These are phyloP conservation scores for Aurelia aurita DNA, from an alignment of 30 jellyfish, hydroid and myxozoan species.

Conservation along the genomic window DNA sequence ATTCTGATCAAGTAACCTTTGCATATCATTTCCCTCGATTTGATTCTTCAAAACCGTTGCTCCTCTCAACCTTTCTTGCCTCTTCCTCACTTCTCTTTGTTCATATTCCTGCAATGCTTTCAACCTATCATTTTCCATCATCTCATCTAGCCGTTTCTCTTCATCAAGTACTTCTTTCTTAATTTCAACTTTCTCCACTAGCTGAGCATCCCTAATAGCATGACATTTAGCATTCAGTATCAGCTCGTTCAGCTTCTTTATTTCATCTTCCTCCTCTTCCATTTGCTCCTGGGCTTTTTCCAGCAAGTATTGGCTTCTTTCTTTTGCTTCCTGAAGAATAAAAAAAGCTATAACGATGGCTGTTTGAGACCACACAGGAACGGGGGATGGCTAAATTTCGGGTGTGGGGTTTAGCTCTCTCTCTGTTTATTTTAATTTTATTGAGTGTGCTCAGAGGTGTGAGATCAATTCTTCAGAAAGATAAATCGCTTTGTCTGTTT, in stretches of 20 bases:
- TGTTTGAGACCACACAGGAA: too few species aligned
- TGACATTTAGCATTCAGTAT: slow-evolving; percentile 98
- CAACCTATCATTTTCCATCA: slow-evolving; percentile 98
- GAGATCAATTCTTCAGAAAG: too few species aligned
- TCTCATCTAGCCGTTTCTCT: slow-evolving; percentile 94
- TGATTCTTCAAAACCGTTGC: slow-evolving; percentile 91
- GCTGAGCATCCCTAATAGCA: slow-evolving; percentile 98
- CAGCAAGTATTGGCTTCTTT: slow-evolving; percentile 86
- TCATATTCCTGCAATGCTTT: slow-evolving; percentile 91
- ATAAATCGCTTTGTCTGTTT: too few species aligned
- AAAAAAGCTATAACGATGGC: background rate
- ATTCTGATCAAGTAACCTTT: slow-evolving; percentile 78
- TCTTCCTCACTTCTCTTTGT: slow-evolving; percentile 78
- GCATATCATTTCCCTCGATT: slow-evolving; percentile 86
- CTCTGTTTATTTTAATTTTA: too few species aligned
- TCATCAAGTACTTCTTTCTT: slow-evolving; percentile 94
- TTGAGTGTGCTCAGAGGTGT: too few species aligned
- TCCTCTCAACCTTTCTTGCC: slow-evolving; percentile 87
- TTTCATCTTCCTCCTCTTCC: slow-evolving; percentile 99
- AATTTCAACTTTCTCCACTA: slow-evolving; percentile 93
- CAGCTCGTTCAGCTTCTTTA: slow-evolving; percentile 90
- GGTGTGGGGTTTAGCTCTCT: too few species aligned
- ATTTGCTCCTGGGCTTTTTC: slow-evolving; percentile 97
- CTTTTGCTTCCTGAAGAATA: slow-evolving; percentile 90
- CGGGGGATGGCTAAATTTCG: too few species aligned